Percentiles rank a stretch among this genome's conserved stretches.
phyloP scores from a whole-genome alignment of 2,888 invertebrate genomes.

The Zootermopsis nevadensis region DNA sequence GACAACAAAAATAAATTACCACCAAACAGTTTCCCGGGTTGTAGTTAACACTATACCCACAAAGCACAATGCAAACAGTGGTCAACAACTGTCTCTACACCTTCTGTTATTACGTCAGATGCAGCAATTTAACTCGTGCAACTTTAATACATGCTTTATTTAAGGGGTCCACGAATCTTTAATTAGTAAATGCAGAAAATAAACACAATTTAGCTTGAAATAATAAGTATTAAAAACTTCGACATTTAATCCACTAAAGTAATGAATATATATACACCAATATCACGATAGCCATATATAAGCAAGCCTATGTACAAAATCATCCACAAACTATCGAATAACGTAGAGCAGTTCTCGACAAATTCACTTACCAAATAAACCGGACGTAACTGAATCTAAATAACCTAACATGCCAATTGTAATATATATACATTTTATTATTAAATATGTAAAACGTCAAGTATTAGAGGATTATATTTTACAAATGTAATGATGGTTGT shows the following conservation, averaged over 20 bases:
- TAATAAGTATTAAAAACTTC: constrained; percentile 18
- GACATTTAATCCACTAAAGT: constrained; percentile 20
- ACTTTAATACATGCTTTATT: constrained; percentile 16
- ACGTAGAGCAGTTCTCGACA: background rate
- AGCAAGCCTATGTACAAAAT: constrained; percentile 40
- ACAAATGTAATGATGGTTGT: background rate
- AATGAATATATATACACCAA: constrained; percentile 27
- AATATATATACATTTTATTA: background rate
- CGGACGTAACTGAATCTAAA: background rate
- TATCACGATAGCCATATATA: constrained; percentile 28
- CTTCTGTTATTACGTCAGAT: background rate
- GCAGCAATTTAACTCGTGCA: constrained; percentile 15
- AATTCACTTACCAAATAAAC: constrained; percentile 29
- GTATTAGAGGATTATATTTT: constrained; percentile 18
- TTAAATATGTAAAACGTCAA: constrained; percentile 29
- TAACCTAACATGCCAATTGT: constrained; percentile 40
- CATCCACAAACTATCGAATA: constrained; percentile 32
- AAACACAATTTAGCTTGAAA: constrained; percentile 4
- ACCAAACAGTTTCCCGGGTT: background rate
- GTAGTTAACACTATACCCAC: constrained; percentile 1
- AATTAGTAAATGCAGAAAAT: constrained; percentile 22
- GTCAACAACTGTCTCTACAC: background rate
- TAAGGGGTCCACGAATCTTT: constrained; percentile 6
- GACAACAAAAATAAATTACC: background rate
- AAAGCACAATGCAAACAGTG: constrained; percentile 17